Base-by-base conservation (phyloP, 2,888 invertebrate species). In the Ormyrus rosae region DNA sequence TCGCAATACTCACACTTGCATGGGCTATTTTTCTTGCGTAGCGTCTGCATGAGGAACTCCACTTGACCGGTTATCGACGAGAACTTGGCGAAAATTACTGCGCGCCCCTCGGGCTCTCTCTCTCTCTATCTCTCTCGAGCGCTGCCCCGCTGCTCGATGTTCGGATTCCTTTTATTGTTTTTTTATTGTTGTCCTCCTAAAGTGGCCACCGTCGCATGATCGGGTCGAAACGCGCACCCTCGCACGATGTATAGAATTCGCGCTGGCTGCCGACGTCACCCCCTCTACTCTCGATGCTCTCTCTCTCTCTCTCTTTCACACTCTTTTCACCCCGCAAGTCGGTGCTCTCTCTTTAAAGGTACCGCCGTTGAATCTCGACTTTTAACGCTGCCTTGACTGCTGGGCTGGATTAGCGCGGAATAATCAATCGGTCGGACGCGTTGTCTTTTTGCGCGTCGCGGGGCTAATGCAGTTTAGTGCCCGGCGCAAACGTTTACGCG, bases 11-110 rank as follows among this genome's bases (percentile, higher is more conserved):
- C 93, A 97, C 97, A 96, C 94, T 97, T 97, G 92, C 96, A 95
- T 91, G 97, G 97, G 93, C 97, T 97, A 91, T 96, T 96, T 94
- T 96, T 96, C 93, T 97, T 96, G 91, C 97, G 94, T 92, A 97
- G 93, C 90, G 97, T 97, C 95, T 97, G 97, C 97, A 97, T 97
- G 84, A 88, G 88, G 84, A 85, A 84, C 80, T 83, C 81, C 82
- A 81, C 80, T 83, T 80, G 80, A 78, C 64, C 80, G 81, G 80
- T 67, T 72, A 34, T n/a, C 64, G 34, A 58, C 34, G 65, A 7
- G 63, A 80, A 77, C 67, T 80, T 68, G 58, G 67, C 46, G 53
- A 71, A 19, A 70, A 34, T 34, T 34, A 34, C 34, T 34, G 34
- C 73, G 70, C 45, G 63, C 56, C 80, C 77, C 55, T 34, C 34